Evolutionary conservation across 2,113 vertebrate species (phyloP).

Genomic region (Thinocorus orbignyianus): DNA sequence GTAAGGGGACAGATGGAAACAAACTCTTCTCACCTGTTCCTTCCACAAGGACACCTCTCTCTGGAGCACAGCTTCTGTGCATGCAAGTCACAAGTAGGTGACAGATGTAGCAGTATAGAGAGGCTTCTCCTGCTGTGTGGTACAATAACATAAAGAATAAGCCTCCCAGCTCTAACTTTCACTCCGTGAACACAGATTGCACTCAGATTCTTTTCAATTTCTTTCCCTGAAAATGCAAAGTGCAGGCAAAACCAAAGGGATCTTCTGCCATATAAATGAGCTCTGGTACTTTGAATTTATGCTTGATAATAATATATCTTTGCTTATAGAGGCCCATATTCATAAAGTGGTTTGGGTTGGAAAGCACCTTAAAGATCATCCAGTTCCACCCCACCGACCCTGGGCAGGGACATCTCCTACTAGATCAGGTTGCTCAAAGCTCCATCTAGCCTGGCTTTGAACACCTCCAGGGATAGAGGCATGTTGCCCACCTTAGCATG

Average conservation of each 20-base stretch:
- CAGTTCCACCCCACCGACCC: background rate
- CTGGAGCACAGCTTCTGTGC: background rate
- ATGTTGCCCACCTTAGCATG: fast-evolving
- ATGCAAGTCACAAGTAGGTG: background rate
- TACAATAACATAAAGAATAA: background rate
- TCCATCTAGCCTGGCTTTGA: background rate
- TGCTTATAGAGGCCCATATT: background rate
- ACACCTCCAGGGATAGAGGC: background rate
- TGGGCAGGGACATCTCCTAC: background rate
- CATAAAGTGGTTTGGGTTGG: background rate
- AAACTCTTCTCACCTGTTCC: fast-evolving
- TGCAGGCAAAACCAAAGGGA: background rate
- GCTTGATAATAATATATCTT: background rate
- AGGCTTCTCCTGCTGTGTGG: background rate
- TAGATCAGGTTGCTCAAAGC: background rate
- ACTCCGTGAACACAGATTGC: background rate
- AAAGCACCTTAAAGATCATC: background rate
- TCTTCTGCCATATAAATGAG: background rate
- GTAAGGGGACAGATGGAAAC: background rate
- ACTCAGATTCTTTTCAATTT: background rate
- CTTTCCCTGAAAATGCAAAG: background rate
- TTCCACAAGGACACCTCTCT: background rate
- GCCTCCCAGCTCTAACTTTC: background rate
- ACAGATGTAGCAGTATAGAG: background rate
- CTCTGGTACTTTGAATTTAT: background rate